phyloP scores from a whole-genome alignment of 2,113 vertebrate genomes.

The Gadus chalcogrammus region DNA sequence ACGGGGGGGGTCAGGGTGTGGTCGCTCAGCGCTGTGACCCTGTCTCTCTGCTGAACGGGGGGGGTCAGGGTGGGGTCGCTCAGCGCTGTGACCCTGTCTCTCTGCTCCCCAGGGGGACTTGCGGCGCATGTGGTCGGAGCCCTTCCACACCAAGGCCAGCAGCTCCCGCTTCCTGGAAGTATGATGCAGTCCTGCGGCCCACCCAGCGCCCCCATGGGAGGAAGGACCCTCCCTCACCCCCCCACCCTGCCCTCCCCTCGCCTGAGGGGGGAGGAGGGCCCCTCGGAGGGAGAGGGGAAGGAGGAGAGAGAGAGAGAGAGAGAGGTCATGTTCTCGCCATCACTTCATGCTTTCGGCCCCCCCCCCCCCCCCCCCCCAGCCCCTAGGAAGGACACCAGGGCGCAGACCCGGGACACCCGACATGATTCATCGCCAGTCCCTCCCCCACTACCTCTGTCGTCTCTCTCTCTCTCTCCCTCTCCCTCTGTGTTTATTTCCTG shows the following conservation, averaged over 20 bases:
- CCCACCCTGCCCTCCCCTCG: constrained; percentile 3
- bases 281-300: constrained; percentile 54
- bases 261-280: constrained; percentile 52
- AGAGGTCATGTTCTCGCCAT: constrained; percentile 65
- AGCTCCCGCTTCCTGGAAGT: constrained; percentile 98
- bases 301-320: constrained; percentile 18
- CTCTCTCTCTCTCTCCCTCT: constrained; percentile 20
- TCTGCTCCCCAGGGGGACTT: constrained; percentile 83
- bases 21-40: background rate
- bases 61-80: too few relatives aligned
- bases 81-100: background rate
- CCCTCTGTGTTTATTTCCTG: constrained; percentile 12
- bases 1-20: too few relatives aligned
- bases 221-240: constrained; percentile 44
- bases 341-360: constrained; percentile 63
- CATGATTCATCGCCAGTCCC: constrained; percentile 38
- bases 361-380: constrained; percentile 7
- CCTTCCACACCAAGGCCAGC: constrained; percentile 94
- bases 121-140: constrained; percentile 99
- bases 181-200: constrained; percentile 81
- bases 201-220: constrained; percentile 42
- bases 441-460: constrained; percentile 10
- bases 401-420: constrained; percentile 51
- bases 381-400: constrained; percentile 50
- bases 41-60: background rate